A percentile compares a stretch with the other conserved stretches of the same genome.
phyloP scores from a whole-genome alignment of 1,140 invertebrate genomes.

The Neuroterus valhalla region DNA sequence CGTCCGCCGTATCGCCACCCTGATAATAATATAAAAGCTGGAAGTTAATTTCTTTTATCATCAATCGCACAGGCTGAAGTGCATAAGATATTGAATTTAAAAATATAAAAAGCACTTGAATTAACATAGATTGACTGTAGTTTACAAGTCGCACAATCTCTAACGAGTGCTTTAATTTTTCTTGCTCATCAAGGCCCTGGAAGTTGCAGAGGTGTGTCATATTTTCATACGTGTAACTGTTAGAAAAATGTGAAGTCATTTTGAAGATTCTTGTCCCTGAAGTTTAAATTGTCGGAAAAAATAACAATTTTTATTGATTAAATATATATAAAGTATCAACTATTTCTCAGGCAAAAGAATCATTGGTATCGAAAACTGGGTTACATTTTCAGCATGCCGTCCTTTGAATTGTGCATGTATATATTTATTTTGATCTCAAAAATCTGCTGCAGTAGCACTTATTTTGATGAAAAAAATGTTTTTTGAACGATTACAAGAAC shows the following conservation, averaged over 20 bases:
- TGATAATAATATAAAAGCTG: too few species aligned
- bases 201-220: conserved; percentile 78
- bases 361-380: too few species aligned
- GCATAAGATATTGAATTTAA: conserved; percentile 31
- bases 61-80: background rate
- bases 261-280: conserved; percentile 22
- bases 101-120: conserved; percentile 74
- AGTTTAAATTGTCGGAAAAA: background rate
- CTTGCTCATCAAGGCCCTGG: conserved; percentile 73
- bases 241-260: conserved; percentile 33
- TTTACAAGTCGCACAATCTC: conserved; percentile 73
- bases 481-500: background rate
- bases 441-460: background rate
- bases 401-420: background rate
- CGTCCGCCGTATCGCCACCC: too few species aligned
- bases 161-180: conserved; percentile 69
- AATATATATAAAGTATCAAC: too few species aligned
- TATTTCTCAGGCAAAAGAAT: too few species aligned
- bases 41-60: background rate
- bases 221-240: conserved; percentile 54
- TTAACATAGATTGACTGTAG: background rate
- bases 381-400: too few species aligned
- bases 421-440: background rate
- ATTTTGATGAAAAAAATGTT: background rate
- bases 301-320: too few species aligned